Evolutionary conservation across 1,140 invertebrate genomes (phyloP), one percentile per base, ranked within the genome.

Genomic region (Euwallacea similis): DNA sequence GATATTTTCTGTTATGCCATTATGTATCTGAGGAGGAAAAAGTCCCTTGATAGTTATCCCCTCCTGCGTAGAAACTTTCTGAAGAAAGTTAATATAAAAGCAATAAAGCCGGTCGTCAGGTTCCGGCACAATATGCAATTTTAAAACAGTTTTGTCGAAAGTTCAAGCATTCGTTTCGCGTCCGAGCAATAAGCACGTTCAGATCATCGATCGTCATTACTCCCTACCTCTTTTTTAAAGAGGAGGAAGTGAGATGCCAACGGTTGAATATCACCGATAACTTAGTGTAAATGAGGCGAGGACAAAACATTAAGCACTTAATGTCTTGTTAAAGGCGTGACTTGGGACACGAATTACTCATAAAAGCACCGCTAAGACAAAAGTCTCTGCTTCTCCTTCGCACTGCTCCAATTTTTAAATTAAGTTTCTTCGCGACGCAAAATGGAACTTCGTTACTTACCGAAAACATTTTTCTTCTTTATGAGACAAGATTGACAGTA

Each of bases 301-400:
- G 72, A 73, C 72, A 73, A 61, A 73, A 71, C 67, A 73, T 73
- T 73, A 73, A 73, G 68, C 63, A 71, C 47, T 71, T 71, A 73
- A 73, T 73, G 72, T 58, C 72, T 73, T 73, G 72, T 73, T 71
- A 71, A 71, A 54, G 71, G 72, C 72, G 62, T 68, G 72, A 73
- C 72, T 73, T 73, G 62, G 56, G 69, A 71, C 68, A 54, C 63
- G 66, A 73, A 73, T 73, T 73, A 66, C 59, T 66, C 60, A 65
- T 69, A 64, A 73, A 70, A 41, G 10, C 8, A 42, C 8, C 8
- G 58, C 21, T 42, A 10, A 42, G 58, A 42, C 13, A 42, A 33
- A 60, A 42, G 4, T 53, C 15, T 53, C 50, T 11, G 50, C 50
- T 53, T 15, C 15, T 53, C 4, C 11, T 53, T 53, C 7, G 50